phyloP scores from a whole-genome alignment of 2,888 invertebrate species.

The Mesopsocus fuscifrons region DNA sequence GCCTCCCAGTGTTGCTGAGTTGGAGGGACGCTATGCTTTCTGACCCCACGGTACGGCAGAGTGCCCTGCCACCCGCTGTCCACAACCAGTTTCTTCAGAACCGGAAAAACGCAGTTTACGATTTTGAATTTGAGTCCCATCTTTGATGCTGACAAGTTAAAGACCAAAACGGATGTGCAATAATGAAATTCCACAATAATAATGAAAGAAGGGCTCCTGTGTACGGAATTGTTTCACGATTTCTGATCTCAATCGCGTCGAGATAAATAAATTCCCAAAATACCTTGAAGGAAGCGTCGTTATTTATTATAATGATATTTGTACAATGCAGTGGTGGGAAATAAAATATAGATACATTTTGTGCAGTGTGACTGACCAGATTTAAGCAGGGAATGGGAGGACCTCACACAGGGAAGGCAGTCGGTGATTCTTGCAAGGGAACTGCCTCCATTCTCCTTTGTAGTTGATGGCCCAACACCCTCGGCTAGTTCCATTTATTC shows the following conservation, averaged over 20 bases:
- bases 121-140: conserved; percentile 41
- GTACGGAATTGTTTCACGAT: too few species aligned
- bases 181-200: too few species aligned
- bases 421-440: conserved; percentile 1
- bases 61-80: conserved; percentile 42
- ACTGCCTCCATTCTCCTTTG: conserved; percentile 2
- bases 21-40: conserved; percentile 54
- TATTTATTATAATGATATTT: too few species aligned
- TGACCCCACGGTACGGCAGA: conserved; percentile 46
- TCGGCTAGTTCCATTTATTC: not conserved
- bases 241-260: too few species aligned
- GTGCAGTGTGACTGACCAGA: too few species aligned
- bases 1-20: conserved; percentile 42
- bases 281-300: too few species aligned
- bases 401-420: conserved; percentile 1
- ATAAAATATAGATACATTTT: too few species aligned
- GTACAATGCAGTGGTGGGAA: too few species aligned
- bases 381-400: not conserved
- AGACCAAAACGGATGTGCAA: too few species aligned
- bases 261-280: too few species aligned
- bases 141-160: too few species aligned
- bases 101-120: conserved; percentile 40
- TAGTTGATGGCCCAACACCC: conserved; percentile 4
- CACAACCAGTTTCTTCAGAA: conserved; percentile 53
- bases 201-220: too few species aligned